These are phyloP conservation scores for Heloderma charlesbogerti DNA, from an alignment of 2,113 vertebrate species.

Conservation along the genomic window DNA sequence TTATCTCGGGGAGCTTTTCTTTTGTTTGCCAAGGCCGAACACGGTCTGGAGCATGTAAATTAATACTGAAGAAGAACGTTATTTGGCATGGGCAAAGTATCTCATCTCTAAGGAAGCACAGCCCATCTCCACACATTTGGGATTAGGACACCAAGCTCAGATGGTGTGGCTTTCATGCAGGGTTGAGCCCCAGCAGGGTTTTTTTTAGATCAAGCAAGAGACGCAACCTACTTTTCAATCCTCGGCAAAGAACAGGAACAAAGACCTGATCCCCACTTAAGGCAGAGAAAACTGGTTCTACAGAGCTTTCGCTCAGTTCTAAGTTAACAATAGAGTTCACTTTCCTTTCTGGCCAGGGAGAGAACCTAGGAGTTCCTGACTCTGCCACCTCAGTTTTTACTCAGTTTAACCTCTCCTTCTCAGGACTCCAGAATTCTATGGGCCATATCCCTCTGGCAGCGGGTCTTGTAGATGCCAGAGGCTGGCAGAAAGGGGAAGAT, in stretches of 20 bases:
- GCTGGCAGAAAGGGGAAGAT: background rate
- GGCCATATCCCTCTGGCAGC: background rate
- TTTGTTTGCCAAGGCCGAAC: background rate
- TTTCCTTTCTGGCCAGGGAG: background rate
- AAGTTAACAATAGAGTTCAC: background rate
- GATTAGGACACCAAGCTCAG: background rate
- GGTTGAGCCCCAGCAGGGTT: background rate
- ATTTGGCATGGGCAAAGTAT: background rate
- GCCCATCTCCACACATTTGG: background rate
- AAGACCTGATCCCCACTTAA: no score
- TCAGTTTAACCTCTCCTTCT: background rate
- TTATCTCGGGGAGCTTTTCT: no score
- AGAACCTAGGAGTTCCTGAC: background rate
- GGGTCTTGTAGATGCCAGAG: background rate
- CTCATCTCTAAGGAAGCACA: background rate
- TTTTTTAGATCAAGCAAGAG: background rate
- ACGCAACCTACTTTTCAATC: background rate
- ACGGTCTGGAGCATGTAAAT: background rate
- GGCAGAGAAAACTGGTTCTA: no score
- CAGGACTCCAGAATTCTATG: background rate
- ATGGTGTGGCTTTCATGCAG: background rate
- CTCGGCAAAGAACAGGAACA: background rate
- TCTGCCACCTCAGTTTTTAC: rapidly evolving
- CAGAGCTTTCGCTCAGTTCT: background rate
- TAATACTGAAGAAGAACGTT: background rate